phyloP scores from a whole-genome alignment of 1,140 invertebrate species.

The Dinoponera quadriceps region DNA sequence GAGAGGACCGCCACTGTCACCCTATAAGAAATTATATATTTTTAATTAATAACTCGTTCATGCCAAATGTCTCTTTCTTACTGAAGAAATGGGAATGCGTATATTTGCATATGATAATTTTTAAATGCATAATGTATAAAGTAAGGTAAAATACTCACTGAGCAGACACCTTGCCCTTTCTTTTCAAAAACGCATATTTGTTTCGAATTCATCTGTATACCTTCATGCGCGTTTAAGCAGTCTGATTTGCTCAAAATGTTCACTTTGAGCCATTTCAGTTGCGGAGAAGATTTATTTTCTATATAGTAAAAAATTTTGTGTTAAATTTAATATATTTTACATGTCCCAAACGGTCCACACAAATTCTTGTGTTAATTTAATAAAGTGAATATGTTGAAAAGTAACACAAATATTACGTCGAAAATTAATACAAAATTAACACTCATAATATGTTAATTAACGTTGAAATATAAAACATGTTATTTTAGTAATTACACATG shows the following conservation, averaged over 20 bases:
- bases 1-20: conserved; percentile 88
- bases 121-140: conserved; percentile 12
- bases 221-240: background rate
- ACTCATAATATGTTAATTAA: too few species aligned
- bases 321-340: too few species aligned
- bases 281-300: too few species aligned
- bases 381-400: too few species aligned
- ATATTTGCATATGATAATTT: background rate
- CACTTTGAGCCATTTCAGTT: background rate
- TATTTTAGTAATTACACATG: too few species aligned
- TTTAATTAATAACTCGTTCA: conserved; percentile 1
- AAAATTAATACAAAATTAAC: too few species aligned
- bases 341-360: too few species aligned
- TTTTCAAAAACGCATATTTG: conserved; percentile 22
- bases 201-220: conserved; percentile 7
- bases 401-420: too few species aligned
- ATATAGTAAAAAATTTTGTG: too few species aligned
- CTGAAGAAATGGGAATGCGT: background rate
- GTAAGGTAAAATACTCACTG: conserved; percentile 15
- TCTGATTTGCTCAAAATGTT: background rate
- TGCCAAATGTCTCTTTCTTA: too few species aligned
- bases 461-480: too few species aligned
- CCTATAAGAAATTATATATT: conserved; percentile 74
- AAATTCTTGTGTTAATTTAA: too few species aligned
- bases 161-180: background rate